phyloP scores from a whole-genome alignment of 2,797 vertebrate genomes.

The Microhierax caerulescens region DNA sequence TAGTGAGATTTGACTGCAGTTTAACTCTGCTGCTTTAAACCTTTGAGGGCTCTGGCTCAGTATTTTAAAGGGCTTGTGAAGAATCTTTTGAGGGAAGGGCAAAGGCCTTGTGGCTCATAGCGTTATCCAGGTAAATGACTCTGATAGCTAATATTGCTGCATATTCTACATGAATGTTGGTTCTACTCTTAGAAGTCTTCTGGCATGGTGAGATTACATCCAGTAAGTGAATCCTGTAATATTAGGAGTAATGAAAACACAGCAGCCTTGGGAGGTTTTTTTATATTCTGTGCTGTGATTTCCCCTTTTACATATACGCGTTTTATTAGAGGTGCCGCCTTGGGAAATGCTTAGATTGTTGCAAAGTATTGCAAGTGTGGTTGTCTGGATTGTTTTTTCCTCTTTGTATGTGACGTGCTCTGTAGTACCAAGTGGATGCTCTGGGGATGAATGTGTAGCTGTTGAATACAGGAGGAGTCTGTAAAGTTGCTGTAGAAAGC shows the following conservation, averaged over 20 bases:
- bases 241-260: neutral
- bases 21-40: neutral
- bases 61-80: neutral
- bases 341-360: neutral
- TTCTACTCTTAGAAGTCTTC: neutral
- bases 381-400: neutral
- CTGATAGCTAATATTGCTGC: neutral
- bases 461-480: neutral
- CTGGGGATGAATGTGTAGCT: neutral
- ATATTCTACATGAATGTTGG: neutral
- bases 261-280: fast-evolving
- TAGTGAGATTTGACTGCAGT: fast-evolving
- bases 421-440: neutral
- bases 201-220: neutral
- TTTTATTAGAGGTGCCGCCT: neutral
- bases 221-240: neutral
- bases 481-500: neutral
- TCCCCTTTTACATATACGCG: neutral
- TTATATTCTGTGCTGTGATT: neutral
- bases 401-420: neutral
- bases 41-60: neutral
- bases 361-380: fast-evolving
- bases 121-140: neutral
- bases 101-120: neutral
- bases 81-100: neutral